A percentile compares a stretch with the other conserved stretches of the same genome.
Conservation (phyloP, 2,888 invertebrate genomes). For the Ectobius pallidus region DNA sequence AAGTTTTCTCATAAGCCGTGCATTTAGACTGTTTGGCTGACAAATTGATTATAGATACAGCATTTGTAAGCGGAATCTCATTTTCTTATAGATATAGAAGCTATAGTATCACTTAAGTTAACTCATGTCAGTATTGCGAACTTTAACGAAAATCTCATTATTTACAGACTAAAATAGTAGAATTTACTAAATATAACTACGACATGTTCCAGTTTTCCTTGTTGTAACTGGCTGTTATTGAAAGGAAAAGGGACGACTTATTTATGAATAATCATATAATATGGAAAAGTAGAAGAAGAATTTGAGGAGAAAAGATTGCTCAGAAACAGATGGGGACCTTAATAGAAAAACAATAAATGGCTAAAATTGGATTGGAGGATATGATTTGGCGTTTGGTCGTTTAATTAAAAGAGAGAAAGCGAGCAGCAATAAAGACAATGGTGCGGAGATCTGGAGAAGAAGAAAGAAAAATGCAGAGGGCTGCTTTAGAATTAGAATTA, state of each 20-base stretch:
- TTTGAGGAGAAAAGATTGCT: neutral
- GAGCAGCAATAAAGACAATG: slow-evolving; percentile 4
- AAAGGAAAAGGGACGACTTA: neutral
- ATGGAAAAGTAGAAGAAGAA: neutral
- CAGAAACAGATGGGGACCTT: neutral
- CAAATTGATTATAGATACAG: no score
- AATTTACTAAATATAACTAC: no score
- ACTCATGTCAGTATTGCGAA: no score
- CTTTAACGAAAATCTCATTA: no score
- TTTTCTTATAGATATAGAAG: no score
- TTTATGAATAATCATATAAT: slow-evolving; percentile 25
- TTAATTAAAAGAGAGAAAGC: slow-evolving; percentile 22
- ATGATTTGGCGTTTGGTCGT: slow-evolving; percentile 29
- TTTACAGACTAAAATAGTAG: no score
- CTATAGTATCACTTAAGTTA: no score
- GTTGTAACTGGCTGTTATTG: neutral
- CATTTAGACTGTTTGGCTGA: no score
- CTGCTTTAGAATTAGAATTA: neutral
- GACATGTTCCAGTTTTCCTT: neutral
- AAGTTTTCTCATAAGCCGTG: no score
- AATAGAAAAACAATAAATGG: slow-evolving; percentile 17
- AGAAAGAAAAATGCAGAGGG: neutral
- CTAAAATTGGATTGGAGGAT: slow-evolving; percentile 20
- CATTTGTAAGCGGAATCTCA: no score
- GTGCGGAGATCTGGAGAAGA: neutral